A percentile compares a stretch with the other conserved stretches of the same genome.
Evolutionary conservation across 1,140 invertebrate genomes (phyloP).

Genomic region (Teleogryllus occipitalis): DNA sequence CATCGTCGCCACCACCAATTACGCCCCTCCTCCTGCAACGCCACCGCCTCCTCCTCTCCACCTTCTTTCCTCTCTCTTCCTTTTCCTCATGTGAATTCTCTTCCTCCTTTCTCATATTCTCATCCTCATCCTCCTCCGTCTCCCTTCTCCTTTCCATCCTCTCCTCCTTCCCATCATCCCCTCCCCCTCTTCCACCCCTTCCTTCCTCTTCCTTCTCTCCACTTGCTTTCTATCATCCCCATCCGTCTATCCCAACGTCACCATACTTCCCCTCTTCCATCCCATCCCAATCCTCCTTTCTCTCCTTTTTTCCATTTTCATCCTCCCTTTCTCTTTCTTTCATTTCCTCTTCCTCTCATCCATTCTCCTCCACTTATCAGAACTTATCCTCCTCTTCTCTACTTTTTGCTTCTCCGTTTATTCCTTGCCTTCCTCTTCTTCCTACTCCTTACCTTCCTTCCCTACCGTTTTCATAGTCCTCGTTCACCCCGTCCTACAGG

Average conservation of each 20-base stretch:
- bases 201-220: not conserved
- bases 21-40: too few relatives aligned
- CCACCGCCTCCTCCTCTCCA: too few relatives aligned
- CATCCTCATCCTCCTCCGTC: too few relatives aligned
- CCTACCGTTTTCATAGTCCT: not conserved
- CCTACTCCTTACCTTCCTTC: not conserved
- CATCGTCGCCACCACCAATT: too few relatives aligned
- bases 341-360: not conserved
- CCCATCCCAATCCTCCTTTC: not conserved
- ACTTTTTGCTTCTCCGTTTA: not conserved
- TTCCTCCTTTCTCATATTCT: too few relatives aligned
- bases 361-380: not conserved
- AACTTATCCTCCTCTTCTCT: not conserved
- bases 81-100: too few relatives aligned
- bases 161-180: too few relatives aligned
- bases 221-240: not conserved
- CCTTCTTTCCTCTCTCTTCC: too few relatives aligned
- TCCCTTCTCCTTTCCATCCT: too few relatives aligned
- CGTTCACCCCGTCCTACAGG: not conserved
- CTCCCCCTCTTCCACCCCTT: not conserved
- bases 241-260: too few relatives aligned
- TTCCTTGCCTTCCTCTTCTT: not conserved
- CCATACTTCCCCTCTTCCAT: not conserved
- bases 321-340: not conserved
- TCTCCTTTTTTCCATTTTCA: not conserved